Evolutionary conservation across 2,113 vertebrate species (phyloP).

Genomic region (Electrona antarctica): DNA sequence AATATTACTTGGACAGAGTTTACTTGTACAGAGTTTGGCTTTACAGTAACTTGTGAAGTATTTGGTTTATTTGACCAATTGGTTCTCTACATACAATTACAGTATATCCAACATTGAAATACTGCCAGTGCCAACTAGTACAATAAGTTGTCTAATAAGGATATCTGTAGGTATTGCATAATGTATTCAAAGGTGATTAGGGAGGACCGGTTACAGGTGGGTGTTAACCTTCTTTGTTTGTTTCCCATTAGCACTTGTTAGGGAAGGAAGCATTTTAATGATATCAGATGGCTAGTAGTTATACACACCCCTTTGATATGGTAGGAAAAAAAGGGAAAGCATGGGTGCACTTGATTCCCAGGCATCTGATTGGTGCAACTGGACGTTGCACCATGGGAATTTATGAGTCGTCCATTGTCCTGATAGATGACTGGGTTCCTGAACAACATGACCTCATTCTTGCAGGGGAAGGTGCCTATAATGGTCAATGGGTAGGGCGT

Average conservation of each 20-base stretch:
- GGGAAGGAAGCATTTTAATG: slow-evolving; percentile 55
- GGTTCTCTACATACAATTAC: slow-evolving; percentile 8
- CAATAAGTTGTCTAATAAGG: neutral
- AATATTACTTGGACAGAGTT: too few species aligned
- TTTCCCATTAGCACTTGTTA: slow-evolving; percentile 36
- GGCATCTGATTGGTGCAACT: slow-evolving; percentile 49
- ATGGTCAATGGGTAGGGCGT: slow-evolving; percentile 20
- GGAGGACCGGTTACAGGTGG: slow-evolving; percentile 27
- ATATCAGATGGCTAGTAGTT: slow-evolving; percentile 39
- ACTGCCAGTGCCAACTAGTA: neutral
- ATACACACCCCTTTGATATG: slow-evolving; percentile 13
- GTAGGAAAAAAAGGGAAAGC: slow-evolving; percentile 51
- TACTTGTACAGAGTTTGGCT: too few species aligned
- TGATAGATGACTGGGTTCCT: slow-evolving; percentile 69
- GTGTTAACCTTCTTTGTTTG: slow-evolving; percentile 54
- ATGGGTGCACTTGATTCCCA: slow-evolving; percentile 55
- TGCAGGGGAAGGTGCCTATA: slow-evolving; percentile 2
- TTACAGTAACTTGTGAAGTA: neutral
- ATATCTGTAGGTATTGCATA: slow-evolving; percentile 3
- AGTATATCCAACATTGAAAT: neutral
- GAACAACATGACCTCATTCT: slow-evolving; percentile 72
- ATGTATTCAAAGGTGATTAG: neutral
- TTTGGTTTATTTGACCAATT: neutral
- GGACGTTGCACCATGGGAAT: slow-evolving; percentile 54
- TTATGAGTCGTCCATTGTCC: slow-evolving; percentile 63